Evolutionary conservation across 2,113 vertebrate genomes (phyloP).

Genomic region (Clarias magur): DNA sequence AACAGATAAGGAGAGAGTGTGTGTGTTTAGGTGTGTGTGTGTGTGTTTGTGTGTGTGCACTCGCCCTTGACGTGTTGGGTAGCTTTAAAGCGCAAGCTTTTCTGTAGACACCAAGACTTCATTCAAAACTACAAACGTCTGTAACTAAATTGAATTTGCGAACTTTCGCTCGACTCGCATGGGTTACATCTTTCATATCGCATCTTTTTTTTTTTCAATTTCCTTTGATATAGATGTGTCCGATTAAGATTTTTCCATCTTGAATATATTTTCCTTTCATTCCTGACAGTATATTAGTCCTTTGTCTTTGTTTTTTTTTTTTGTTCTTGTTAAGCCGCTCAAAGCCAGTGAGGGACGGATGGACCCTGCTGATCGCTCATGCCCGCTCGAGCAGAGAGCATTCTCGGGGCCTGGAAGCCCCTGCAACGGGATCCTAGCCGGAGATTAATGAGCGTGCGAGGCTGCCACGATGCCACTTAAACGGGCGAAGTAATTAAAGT

Average conservation of each 20-base stretch:
- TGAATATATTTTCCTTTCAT: neutral
- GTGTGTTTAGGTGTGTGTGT: neutral
- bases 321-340: neutral
- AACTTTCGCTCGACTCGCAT: slow-evolving; percentile 11
- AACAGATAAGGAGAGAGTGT: slow-evolving; percentile 22
- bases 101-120: neutral
- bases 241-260: neutral
- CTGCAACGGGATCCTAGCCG: slow-evolving; percentile 95
- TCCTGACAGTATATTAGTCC: too few relatives aligned
- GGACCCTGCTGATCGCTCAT: slow-evolving; percentile 66
- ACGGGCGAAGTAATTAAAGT: slow-evolving; percentile 99
- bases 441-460: slow-evolving; percentile 99
- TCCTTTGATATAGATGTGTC: neutral
- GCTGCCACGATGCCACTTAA: slow-evolving; percentile 97
- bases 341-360: slow-evolving; percentile 3
- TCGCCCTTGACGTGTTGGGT: neutral
- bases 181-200: neutral
- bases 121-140: neutral
- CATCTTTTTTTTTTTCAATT: neutral
- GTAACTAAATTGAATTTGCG: neutral
- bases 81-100: neutral
- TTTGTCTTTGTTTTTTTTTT: neutral
- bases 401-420: slow-evolving; percentile 87
- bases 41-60: slow-evolving; percentile 9
- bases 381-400: slow-evolving; percentile 84